A percentile compares a stretch with the other conserved stretches of the same genome.
These are phyloP conservation scores for Galaxias olidus DNA, from an alignment of 2,797 vertebrate genomes.

Conservation along the genomic window DNA sequence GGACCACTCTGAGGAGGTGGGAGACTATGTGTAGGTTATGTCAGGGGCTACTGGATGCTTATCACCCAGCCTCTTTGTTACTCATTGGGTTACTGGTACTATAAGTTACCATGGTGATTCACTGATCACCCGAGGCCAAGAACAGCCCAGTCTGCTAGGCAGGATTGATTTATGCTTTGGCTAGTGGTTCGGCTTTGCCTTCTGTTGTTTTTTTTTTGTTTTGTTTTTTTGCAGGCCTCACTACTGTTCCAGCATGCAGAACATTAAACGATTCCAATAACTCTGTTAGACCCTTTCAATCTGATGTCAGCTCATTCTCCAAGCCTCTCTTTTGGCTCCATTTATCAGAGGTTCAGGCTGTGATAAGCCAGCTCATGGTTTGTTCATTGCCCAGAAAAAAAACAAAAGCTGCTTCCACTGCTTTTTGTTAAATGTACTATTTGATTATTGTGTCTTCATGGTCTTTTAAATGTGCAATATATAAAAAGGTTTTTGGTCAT, in stretches of 20 bases:
- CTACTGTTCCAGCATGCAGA: conserved; percentile 17
- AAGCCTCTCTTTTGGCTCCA: conserved; percentile 50
- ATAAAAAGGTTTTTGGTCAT: not conserved
- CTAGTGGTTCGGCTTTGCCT: conserved; percentile 60
- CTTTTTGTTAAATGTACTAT: too few relatives aligned
- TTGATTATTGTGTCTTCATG: not conserved
- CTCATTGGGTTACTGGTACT: conserved; percentile 77
- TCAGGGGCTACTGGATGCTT: conserved; percentile 67
- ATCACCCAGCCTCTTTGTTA: conserved; percentile 68
- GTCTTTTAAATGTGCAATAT: not conserved
- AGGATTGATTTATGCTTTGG: conserved; percentile 63
- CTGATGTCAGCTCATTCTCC: too few relatives aligned
- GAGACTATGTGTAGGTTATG: conserved; percentile 25
- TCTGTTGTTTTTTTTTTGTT: too few relatives aligned
- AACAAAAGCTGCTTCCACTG: conserved; percentile 62
- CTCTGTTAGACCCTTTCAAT: not conserved
- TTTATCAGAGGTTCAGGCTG: conserved; percentile 57
- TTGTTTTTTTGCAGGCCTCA: conserved; percentile 6
- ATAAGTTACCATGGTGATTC: conserved; percentile 76
- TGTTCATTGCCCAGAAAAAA: conserved; percentile 66
- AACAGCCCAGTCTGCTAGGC: conserved; percentile 65
- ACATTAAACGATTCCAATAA: not conserved
- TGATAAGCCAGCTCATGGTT: conserved; percentile 72
- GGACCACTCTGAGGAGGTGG: conserved; percentile 11
- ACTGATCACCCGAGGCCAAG: conserved; percentile 65